These are phyloP conservation scores for Spilosoma lubricipeda DNA, from an alignment of 2,888 invertebrate genomes.

Conservation along the genomic window DNA sequence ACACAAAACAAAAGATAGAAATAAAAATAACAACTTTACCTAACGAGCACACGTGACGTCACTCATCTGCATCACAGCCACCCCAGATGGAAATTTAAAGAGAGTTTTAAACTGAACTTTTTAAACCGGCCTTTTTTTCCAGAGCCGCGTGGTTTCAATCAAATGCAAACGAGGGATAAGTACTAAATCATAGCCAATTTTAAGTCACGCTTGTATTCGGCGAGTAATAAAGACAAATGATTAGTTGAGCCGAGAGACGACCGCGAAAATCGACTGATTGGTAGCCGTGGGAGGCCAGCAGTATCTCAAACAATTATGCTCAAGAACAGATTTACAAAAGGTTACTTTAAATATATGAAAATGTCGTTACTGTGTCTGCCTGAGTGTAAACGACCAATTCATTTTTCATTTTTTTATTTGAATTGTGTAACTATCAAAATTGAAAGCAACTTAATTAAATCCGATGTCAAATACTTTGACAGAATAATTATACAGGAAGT, in stretches of 20 bases:
- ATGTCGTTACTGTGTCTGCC: neutral
- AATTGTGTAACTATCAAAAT: neutral
- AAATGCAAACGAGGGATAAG: neutral
- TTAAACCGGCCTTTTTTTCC: constrained; percentile 35
- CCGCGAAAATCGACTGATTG: constrained; percentile 4
- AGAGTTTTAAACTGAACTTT: constrained; percentile 72
- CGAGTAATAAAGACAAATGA: neutral
- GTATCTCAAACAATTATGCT: neutral
- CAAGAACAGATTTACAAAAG: neutral
- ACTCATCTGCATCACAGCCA: constrained; percentile 78
- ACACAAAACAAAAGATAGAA: neutral
- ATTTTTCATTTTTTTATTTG: neutral
- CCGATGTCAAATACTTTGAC: too few relatives aligned
- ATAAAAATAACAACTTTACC: constrained; percentile 16
- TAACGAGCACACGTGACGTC: constrained; percentile 71
- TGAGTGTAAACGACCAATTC: neutral
- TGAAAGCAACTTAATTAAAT: neutral
- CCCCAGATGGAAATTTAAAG: constrained; percentile 77
- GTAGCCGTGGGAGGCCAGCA: neutral
- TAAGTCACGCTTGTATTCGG: neutral
- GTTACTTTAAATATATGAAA: neutral
- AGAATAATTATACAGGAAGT: too few relatives aligned
- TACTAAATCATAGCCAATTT: constrained; percentile 3
- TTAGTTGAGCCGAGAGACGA: neutral
- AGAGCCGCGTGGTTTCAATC: constrained; percentile 1